Base-by-base conservation (phyloP, 2,797 vertebrate species). In the Protosalanx chinensis region DNA sequence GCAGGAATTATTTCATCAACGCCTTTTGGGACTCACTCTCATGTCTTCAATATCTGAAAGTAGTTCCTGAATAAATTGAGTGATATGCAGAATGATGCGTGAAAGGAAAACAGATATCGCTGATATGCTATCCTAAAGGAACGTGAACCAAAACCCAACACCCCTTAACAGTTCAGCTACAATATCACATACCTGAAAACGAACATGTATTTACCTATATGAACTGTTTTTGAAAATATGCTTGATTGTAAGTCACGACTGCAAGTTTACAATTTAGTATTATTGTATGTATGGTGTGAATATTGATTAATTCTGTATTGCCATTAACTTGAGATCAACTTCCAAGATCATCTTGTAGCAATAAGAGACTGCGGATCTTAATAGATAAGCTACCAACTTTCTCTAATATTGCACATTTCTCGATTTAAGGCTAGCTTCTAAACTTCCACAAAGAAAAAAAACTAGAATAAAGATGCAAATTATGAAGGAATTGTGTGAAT, bases 381-480 rank as follows among this genome's bases (percentile, higher is more conserved):
- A 61, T 75, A 86, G 71, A 20, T 80, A 83, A 82, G 79, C 74
- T 84, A 81, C 79, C 72, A 74, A 33, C 82, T 85, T 85, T 76
- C 73, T 80, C 87, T 88, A 84, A 86, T 86, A 76, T 69, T 67
- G 51, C 76, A 72, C 37, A 73, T 82, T 82, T 78, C 78, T 60
- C 75, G 67, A 60, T 75, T 76, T 68, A 20, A 53, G 29, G 65
- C n/a, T 27, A 56, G 49, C 16, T 63, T 58, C 68, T 35, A 16
- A 58, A n/a, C 37, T 15, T 35, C 41, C 68, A 64, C 67, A 41
- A 56, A 82, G 78, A 49, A 88, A 78, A 78, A 46, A 72, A 85
- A 83, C 66, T 75, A 70, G 57, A 89, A 89, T 88, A 91, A 91
- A 90, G 68, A 35, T 33, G 69, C 77, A 79, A 84, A 86, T 64